Base-by-base conservation (phyloP, 2,797 vertebrate genomes). In the Eupleurogrammus muticus region DNA sequence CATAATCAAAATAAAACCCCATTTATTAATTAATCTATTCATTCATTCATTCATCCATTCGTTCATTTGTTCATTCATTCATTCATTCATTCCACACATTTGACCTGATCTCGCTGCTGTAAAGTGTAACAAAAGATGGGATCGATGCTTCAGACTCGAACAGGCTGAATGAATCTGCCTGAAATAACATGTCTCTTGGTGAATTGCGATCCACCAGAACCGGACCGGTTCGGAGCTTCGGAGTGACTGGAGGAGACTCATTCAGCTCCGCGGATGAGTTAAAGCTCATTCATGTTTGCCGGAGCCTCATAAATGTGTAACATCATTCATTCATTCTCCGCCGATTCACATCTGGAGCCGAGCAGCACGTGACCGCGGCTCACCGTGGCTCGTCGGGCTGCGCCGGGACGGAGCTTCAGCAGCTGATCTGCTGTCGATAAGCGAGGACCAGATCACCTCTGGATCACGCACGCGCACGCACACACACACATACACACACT, bases 311-410 rank as follows among this genome's bases (percentile, higher is more conserved):
- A 54, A 4, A 35, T 19, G 11, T 67, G 20, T 19, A 2, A 14
- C 23, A 3, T 3, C n/a, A 32, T 42, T 28, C 61, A 35, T 35
- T 23, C 47, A 32, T 56, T 10, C 44, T 20, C 14, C 24, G 23
- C 36, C 47, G 14, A 61, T 66, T 74, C 42, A 64, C 32, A 42
- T 10, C 5, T 34, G 13, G 13, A 59, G 5, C 20, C n/a, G 1
- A 6, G 14, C 19, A 36, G 4, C 13, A 50, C 13, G 21, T 63
- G 60, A 49, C 24, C n/a, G 13, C 51, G 35, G 9, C 5, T 16
- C 16, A 20, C 12, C 9, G 4, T 32, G 3, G 16, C 9, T 42
- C 10, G 14, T 46, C 12, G 23, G 2, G 1, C 19, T 21, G 21
- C 20, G 35, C 8, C 55, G n/a, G 48, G 42, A 34, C n/a, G 34